These are phyloP conservation scores for Pitta sordida DNA, from an alignment of 2,113 vertebrate genomes.

Conservation along the genomic window DNA sequence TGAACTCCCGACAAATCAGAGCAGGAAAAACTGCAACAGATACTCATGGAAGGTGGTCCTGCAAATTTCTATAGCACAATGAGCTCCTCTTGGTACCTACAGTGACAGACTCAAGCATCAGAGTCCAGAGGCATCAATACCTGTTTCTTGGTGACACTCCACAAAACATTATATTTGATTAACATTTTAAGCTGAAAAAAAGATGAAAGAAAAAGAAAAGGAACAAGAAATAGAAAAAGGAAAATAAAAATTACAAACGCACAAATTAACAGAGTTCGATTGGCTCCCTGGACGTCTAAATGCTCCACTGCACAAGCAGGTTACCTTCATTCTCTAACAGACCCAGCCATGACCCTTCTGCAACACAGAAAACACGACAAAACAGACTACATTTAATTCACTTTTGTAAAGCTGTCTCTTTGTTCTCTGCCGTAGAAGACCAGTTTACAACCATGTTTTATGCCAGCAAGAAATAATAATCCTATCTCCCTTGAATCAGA, in stretches of 20 bases:
- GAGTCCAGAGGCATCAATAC: not conserved
- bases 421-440: not conserved
- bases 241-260: not conserved
- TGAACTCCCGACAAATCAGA: not conserved
- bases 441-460: not conserved
- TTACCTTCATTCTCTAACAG: not conserved
- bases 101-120: not conserved
- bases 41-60: not conserved
- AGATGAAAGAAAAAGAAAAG: not conserved
- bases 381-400: not conserved
- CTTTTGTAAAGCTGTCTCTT: not conserved
- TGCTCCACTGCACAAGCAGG: not conserved
- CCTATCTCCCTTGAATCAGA: not conserved
- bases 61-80: not conserved
- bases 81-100: rapidly evolving
- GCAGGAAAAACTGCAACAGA: not conserved
- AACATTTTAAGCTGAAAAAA: not conserved
- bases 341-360: not conserved
- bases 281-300: not conserved
- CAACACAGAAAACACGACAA: not conserved
- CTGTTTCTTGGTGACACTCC: not conserved
- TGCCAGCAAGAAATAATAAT: not conserved
- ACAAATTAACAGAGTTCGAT: not conserved
- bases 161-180: not conserved
- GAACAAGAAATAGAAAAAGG: not conserved